phyloP scores from a whole-genome alignment of 2,113 vertebrate genomes.

The Oplegnathus fasciatus region DNA sequence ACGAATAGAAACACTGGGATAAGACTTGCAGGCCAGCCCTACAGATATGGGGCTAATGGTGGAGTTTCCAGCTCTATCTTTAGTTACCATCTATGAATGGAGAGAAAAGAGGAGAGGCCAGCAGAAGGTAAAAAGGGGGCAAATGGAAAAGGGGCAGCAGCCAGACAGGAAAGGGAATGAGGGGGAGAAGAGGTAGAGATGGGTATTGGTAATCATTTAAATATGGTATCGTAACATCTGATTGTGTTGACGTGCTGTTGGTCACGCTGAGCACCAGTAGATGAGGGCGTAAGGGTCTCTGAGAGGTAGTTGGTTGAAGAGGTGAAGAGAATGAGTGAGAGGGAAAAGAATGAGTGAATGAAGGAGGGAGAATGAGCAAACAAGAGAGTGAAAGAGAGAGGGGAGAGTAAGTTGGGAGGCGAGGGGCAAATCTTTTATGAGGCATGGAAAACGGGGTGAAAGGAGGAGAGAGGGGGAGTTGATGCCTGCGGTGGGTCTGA shows the following conservation, averaged over 20 bases:
- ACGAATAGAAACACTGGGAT: slow-evolving; percentile 6
- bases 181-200: background rate
- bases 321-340: slow-evolving; percentile 38
- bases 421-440: slow-evolving; percentile 71
- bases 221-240: slow-evolving; percentile 5
- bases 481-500: slow-evolving; percentile 70
- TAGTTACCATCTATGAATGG: slow-evolving; percentile 31
- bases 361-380: slow-evolving; percentile 61
- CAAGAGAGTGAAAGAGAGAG: slow-evolving; percentile 55
- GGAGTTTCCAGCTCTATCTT: slow-evolving; percentile 16
- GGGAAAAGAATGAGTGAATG: slow-evolving; percentile 26
- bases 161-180: background rate
- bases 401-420: slow-evolving; percentile 30
- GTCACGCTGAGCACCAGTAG: background rate
- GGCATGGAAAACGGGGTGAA: slow-evolving; percentile 65
- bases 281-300: background rate
- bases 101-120: slow-evolving; percentile 38
- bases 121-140: slow-evolving; percentile 8
- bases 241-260: background rate
- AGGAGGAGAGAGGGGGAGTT: slow-evolving; percentile 47
- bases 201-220: slow-evolving; percentile 25
- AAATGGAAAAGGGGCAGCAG: background rate
- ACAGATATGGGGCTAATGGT: slow-evolving; percentile 9
- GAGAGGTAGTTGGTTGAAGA: slow-evolving; percentile 43
- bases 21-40: background rate